Percentiles rank a stretch among this genome's conserved stretches.
These are phyloP conservation scores for Caenorhabditis parvicauda DNA, from an alignment of 2,888 invertebrate species.

Conservation along the genomic window DNA sequence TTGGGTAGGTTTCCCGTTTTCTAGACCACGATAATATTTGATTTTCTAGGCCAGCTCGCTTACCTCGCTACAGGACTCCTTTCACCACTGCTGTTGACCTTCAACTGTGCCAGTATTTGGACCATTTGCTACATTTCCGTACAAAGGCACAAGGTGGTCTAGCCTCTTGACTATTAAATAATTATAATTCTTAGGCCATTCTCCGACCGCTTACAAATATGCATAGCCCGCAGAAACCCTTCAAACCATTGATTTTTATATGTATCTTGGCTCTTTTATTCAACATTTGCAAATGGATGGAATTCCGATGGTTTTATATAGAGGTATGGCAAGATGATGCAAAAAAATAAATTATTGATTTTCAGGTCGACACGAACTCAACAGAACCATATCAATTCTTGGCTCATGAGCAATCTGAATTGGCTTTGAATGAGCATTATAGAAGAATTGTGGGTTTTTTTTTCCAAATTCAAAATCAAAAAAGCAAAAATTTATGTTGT, in stretches of 20 bases:
- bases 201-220: constrained; percentile 30
- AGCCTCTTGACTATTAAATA: not conserved
- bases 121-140: constrained; percentile 60
- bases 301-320: constrained; percentile 50
- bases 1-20: constrained; percentile 7
- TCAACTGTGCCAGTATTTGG: constrained; percentile 61
- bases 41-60: constrained; percentile 49
- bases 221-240: constrained; percentile 25
- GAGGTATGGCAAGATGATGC: too few relatives aligned
- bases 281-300: constrained; percentile 58
- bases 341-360: constrained; percentile 8
- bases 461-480: constrained; percentile 4
- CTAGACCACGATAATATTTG: not conserved
- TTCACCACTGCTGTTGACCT: constrained; percentile 49
- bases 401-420: constrained; percentile 41
- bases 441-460: constrained; percentile 24
- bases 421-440: constrained; percentile 41
- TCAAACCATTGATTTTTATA: constrained; percentile 46
- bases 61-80: constrained; percentile 56
- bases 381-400: constrained; percentile 22
- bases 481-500: constrained; percentile 7
- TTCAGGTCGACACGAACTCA: constrained; percentile 14
- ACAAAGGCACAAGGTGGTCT: constrained; percentile 49
- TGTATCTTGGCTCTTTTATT: constrained; percentile 49
- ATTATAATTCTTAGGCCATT: constrained; percentile 31